phyloP scores from a whole-genome alignment of 2,888 invertebrate genomes.

The Troides aeacus region DNA sequence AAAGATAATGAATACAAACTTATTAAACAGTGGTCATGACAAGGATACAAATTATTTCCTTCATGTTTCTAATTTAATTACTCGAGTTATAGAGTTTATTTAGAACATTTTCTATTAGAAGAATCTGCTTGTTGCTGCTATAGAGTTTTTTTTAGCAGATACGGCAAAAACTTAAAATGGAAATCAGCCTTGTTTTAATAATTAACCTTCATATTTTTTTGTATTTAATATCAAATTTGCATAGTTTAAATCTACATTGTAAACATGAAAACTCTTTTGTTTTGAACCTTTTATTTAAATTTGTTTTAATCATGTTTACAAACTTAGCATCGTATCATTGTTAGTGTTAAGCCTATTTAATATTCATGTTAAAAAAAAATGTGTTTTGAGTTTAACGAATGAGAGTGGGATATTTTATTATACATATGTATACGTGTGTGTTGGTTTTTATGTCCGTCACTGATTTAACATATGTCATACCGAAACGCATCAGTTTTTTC shows the following conservation, averaged over 20 bases:
- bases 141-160: too few species aligned
- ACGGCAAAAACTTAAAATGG: too few species aligned
- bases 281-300: neutral
- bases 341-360: neutral
- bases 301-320: neutral
- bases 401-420: neutral
- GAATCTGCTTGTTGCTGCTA: too few species aligned
- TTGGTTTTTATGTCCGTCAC: conserved; percentile 9
- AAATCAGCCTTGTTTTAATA: too few species aligned
- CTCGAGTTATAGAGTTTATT: too few species aligned
- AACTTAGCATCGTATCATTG: neutral
- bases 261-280: neutral
- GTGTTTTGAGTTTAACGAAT: neutral
- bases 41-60: too few species aligned
- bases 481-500: conserved; percentile 3
- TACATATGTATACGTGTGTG: neutral
- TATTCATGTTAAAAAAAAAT: neutral
- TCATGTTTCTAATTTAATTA: too few species aligned
- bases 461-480: conserved; percentile 1
- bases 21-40: too few species aligned
- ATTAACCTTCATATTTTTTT: too few species aligned
- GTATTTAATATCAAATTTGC: too few species aligned
- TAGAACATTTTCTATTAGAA: too few species aligned
- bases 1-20: too few species aligned
- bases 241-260: neutral